phyloP scores from a whole-genome alignment of 2,797 vertebrate species.

The Nasua narica region DNA sequence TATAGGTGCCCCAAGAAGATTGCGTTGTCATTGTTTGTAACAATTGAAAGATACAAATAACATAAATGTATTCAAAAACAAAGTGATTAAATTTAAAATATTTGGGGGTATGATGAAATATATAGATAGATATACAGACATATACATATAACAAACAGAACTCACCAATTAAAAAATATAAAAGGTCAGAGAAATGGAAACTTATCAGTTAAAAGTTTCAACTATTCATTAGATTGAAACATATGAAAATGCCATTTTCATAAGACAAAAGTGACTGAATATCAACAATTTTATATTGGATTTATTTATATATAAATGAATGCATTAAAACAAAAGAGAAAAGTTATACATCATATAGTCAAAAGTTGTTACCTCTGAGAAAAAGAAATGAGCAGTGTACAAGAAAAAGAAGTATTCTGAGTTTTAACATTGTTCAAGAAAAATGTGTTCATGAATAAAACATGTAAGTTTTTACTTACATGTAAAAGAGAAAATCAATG shows the following conservation, averaged over 20 bases:
- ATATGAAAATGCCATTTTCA: neutral
- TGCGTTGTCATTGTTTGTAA: neutral
- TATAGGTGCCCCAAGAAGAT: neutral
- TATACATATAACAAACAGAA: neutral
- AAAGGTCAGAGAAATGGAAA: neutral
- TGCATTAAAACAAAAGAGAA: neutral
- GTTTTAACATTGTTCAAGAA: neutral
- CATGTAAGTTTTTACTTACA: neutral
- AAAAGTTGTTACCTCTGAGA: neutral
- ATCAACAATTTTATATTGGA: neutral
- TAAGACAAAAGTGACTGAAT: neutral
- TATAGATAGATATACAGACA: neutral
- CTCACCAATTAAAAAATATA: neutral
- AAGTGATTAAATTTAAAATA: neutral
- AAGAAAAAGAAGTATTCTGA: neutral
- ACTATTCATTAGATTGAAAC: neutral
- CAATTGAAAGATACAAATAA: neutral
- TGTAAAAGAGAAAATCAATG: neutral
- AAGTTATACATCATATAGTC: neutral
- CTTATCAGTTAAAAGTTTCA: neutral
- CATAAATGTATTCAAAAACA: neutral
- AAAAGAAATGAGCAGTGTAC: neutral
- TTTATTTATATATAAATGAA: neutral
- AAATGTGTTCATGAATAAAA: neutral
- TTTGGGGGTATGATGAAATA: neutral